A percentile compares a stretch with the other conserved stretches of the same genome.
These are phyloP conservation scores for Corynorhinus townsendii DNA, from an alignment of 2,113 vertebrate genomes.

Conservation along the genomic window DNA sequence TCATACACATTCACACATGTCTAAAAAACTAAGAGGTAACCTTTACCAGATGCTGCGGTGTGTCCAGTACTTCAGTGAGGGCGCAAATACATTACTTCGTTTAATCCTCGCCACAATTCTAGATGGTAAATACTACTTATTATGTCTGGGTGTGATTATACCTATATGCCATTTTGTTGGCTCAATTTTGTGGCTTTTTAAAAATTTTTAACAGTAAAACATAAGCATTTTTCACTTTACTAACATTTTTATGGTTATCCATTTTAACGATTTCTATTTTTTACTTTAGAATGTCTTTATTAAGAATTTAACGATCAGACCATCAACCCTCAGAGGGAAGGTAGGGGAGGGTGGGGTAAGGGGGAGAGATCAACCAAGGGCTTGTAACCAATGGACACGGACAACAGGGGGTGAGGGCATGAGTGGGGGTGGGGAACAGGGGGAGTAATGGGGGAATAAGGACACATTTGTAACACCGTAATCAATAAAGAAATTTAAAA, in stretches of 20 bases:
- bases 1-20: not conserved
- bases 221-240: not conserved
- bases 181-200: not conserved
- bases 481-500: too few relatives aligned
- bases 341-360: too few relatives aligned
- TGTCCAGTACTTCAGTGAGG: not conserved
- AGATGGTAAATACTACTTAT: not conserved
- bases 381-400: too few relatives aligned
- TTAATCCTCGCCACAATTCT: not conserved
- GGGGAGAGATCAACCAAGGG: too few relatives aligned
- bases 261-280: conserved; percentile 9
- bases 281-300: not conserved
- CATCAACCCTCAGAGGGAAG: too few relatives aligned
- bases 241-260: not conserved
- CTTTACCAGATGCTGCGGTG: not conserved
- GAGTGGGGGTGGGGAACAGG: too few relatives aligned
- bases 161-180: not conserved
- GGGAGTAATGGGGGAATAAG: too few relatives aligned
- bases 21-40: not conserved
- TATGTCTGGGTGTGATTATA: not conserved
- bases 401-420: too few relatives aligned
- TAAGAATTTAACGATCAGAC: not conserved
- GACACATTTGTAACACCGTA: too few relatives aligned
- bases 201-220: not conserved
- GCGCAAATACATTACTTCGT: not conserved